Percentiles rank a stretch among this genome's conserved stretches.
These are phyloP conservation scores for Dasyurus viverrinus DNA, from an alignment of 2,113 vertebrate genomes.

Conservation along the genomic window DNA sequence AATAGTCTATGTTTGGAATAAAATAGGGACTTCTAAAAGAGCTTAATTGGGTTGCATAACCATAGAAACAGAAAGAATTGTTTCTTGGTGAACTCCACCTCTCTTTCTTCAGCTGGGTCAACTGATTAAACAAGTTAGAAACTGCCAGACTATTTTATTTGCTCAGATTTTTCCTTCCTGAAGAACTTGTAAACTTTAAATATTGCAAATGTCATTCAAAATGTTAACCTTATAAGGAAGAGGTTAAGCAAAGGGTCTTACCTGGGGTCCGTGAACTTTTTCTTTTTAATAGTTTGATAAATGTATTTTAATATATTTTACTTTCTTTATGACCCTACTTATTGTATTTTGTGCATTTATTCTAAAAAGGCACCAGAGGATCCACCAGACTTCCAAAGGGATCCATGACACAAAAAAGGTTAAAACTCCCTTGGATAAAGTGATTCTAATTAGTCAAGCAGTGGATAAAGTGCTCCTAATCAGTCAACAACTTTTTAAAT, in stretches of 20 bases:
- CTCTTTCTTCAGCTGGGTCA: not conserved
- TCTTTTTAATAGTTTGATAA: not conserved
- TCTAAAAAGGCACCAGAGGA: not conserved
- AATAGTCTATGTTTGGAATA: not conserved
- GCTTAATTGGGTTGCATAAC: not conserved
- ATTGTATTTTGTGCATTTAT: not conserved
- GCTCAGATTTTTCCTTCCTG: not conserved
- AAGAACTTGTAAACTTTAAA: conserved; percentile 13
- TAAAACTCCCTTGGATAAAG: not conserved
- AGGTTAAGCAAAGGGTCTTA: not conserved
- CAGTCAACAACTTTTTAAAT: not conserved
- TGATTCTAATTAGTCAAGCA: not conserved
- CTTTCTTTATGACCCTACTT: not conserved
- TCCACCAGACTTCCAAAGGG: no score
- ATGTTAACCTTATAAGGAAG: not conserved
- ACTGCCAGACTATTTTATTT: not conserved
- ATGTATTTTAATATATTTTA: not conserved
- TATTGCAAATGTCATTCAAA: conserved; percentile 11
- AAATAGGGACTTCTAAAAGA: not conserved
- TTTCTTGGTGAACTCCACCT: not conserved
- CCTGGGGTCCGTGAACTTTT: not conserved
- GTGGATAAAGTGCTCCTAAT: not conserved
- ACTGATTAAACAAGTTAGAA: not conserved
- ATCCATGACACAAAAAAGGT: not conserved
- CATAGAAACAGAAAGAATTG: conserved; percentile 11